Percentiles rank a stretch among this genome's conserved stretches.
These are phyloP conservation scores for Drosophila bocki DNA, from an alignment of 1,140 invertebrate species.

Conservation along the genomic window DNA sequence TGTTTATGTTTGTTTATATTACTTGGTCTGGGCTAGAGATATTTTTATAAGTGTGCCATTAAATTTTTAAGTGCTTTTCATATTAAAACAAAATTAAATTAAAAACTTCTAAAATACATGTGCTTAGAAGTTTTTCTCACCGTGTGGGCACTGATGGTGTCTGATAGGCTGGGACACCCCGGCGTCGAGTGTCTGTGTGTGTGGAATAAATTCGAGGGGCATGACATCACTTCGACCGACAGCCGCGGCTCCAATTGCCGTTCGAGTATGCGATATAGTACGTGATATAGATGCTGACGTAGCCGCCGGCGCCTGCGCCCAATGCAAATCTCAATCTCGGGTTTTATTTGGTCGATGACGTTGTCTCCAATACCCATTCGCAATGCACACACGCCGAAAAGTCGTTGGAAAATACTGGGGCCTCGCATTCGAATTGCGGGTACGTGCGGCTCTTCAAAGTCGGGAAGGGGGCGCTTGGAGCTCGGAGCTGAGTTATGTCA, in stretches of 20 bases:
- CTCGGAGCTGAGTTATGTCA: conserved; percentile 50
- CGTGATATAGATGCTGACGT: conserved; percentile 64
- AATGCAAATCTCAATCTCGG: conserved; percentile 49
- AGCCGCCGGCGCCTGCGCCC: conserved; percentile 73
- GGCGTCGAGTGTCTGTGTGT: conserved; percentile 13
- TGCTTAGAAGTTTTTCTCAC: neutral
- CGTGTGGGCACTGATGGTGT: conserved; percentile 16
- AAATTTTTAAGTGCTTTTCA: neutral
- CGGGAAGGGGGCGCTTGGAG: conserved; percentile 18
- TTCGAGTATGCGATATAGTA: conserved; percentile 25
- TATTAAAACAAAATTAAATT: neutral
- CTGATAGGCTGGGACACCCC: conserved; percentile 50
- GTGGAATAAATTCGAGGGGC: conserved; percentile 66
- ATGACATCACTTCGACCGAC: conserved; percentile 74
- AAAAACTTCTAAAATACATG: no score
- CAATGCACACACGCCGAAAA: conserved; percentile 46
- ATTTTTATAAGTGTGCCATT: neutral
- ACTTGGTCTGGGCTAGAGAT: neutral
- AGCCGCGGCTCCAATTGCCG: conserved; percentile 49
- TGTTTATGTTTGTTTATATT: neutral
- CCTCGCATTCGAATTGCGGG: conserved; percentile 16
- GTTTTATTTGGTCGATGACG: conserved; percentile 68
- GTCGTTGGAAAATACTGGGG: conserved; percentile 19
- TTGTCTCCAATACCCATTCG: conserved; percentile 35
- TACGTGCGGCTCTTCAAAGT: conserved; percentile 67